A percentile compares a stretch with the other conserved stretches of the same genome.
phyloP scores from a whole-genome alignment of 2,888 invertebrate species.

The Pachymerium ferrugineum region DNA sequence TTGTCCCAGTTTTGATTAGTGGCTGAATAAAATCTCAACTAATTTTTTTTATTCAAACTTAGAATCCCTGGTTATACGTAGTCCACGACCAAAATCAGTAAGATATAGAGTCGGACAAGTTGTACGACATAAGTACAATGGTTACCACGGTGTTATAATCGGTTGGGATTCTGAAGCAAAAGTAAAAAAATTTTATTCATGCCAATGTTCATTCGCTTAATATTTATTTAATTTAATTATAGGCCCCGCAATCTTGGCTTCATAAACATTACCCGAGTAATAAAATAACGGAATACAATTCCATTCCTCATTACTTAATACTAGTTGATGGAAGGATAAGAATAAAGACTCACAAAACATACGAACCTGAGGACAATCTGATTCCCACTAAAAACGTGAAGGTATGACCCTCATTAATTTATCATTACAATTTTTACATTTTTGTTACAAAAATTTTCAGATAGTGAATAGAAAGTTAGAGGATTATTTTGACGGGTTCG shows the following conservation, averaged over 20 bases:
- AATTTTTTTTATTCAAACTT: too few relatives aligned
- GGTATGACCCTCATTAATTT: slow-evolving; percentile 31
- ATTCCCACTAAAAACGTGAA: slow-evolving; percentile 35
- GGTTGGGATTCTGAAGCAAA: slow-evolving; percentile 49
- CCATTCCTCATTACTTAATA: slow-evolving; percentile 52
- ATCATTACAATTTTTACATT: not conserved
- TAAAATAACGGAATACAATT: not conserved
- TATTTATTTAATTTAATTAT: slow-evolving; percentile 34
- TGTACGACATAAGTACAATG: slow-evolving; percentile 50
- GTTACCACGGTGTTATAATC: slow-evolving; percentile 54
- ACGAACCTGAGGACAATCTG: slow-evolving; percentile 49
- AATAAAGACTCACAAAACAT: slow-evolving; percentile 48
- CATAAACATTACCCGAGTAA: slow-evolving; percentile 44
- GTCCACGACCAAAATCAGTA: slow-evolving; percentile 47
- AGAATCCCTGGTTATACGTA: slow-evolving; percentile 46
- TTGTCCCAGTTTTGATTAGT: not conserved
- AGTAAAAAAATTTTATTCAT: slow-evolving; percentile 43
- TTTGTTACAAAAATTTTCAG: slow-evolving; percentile 41
- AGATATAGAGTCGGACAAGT: slow-evolving; percentile 54
- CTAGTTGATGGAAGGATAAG: slow-evolving; percentile 52
- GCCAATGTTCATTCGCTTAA: not conserved
- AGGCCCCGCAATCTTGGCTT: slow-evolving; percentile 52
- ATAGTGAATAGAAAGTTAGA: slow-evolving; percentile 48
- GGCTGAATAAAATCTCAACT: not conserved
- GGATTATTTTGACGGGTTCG: slow-evolving; percentile 50